Evolutionary conservation across 2,113 vertebrate genomes (phyloP).

Genomic region (Girardinichthys multiradiatus): DNA sequence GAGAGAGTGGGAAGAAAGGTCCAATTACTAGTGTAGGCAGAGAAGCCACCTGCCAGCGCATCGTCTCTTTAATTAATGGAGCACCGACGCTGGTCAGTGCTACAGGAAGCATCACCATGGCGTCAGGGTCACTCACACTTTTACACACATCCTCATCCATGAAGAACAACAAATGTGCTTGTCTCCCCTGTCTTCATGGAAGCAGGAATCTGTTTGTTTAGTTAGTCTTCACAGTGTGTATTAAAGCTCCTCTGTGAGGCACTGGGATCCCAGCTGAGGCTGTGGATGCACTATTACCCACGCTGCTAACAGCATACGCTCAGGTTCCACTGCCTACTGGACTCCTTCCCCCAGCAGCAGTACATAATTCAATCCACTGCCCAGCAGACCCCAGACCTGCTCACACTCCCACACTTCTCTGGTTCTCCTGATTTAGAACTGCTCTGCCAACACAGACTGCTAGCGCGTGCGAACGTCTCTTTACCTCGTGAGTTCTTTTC

Average conservation of each 20-base stretch:
- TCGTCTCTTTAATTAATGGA: constrained; percentile 96
- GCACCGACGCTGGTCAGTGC: constrained; percentile 93
- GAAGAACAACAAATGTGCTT: constrained; percentile 62
- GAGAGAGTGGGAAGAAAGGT: constrained; percentile 85
- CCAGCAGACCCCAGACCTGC: constrained; percentile 50
- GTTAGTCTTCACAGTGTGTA: constrained; percentile 63
- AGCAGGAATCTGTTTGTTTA: constrained; percentile 89
- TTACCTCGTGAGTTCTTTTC: constrained; percentile 29
- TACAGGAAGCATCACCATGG: constrained; percentile 88
- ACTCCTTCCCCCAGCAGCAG: constrained; percentile 43
- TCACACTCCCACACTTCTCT: constrained; percentile 46
- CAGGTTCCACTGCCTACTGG: constrained; percentile 45
- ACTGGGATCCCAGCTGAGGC: constrained; percentile 48
- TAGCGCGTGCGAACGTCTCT: constrained; percentile 29
- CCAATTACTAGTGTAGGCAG: constrained; percentile 94
- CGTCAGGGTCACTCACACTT: constrained; percentile 89
- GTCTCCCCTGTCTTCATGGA: constrained; percentile 84
- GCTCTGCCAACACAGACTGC: constrained; percentile 32
- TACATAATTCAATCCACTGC: constrained; percentile 55
- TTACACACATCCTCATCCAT: constrained; percentile 21
- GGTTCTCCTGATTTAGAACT: constrained; percentile 40
- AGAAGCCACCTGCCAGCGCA: constrained; percentile 95
- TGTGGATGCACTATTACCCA: constrained; percentile 47
- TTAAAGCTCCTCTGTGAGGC: constrained; percentile 65
- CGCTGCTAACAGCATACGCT: constrained; percentile 41